Evolutionary conservation across 1,140 invertebrate species (phyloP), one percentile per base, ranked within the genome.

Genomic region (Lordiphosa collinella): DNA sequence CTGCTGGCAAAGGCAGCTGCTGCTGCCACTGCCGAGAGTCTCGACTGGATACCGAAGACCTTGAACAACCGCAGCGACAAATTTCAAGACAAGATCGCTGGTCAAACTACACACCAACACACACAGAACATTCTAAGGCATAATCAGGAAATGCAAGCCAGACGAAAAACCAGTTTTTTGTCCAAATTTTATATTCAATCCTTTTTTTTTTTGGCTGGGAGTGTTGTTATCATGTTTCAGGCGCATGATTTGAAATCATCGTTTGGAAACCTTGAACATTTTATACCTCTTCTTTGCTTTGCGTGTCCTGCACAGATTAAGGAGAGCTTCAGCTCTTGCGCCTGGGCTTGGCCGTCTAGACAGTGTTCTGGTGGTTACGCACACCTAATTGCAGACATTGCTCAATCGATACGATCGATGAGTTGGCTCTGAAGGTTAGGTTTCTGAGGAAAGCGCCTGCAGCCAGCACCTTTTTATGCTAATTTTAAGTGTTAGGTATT

Each of bases 241-340:
- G 68, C 78, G 47, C 78, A 82, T 82, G 78, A 84, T 84, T 84
- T n/a, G 53, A 76, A 82, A 70, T 66, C 66, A 66, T 65, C 58
- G 68, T 44, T 60, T 62, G 59, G 38, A 51, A 64, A 58, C 63
- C 74, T 71, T 60, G 62, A 66, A 53, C 37, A 63, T 14, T 64
- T 36, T 58, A 38, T 37, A 13, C 14, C 18, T 32, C 25, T 34
- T 35, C 59, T 63, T 53, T 11, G 13, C 41, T 13, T 84, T 84
- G 78, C 78, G 78, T 84, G 78, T 84, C 78, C 78, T 78, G 72
- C 50, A 56, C 57, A 69, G 78, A 84, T 84, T 84, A 84, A 65
- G 43, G 32, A 18, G 38, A 13, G 36, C 22, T 43, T 36, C 29
- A 8, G 25, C 8, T 16, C 12, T 35, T 32, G 38, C 18, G 14